A percentile compares a stretch with the other conserved stretches of the same genome.
These are phyloP conservation scores for Balanococcus diminutus DNA, from an alignment of 2,888 invertebrate species.

Conservation along the genomic window DNA sequence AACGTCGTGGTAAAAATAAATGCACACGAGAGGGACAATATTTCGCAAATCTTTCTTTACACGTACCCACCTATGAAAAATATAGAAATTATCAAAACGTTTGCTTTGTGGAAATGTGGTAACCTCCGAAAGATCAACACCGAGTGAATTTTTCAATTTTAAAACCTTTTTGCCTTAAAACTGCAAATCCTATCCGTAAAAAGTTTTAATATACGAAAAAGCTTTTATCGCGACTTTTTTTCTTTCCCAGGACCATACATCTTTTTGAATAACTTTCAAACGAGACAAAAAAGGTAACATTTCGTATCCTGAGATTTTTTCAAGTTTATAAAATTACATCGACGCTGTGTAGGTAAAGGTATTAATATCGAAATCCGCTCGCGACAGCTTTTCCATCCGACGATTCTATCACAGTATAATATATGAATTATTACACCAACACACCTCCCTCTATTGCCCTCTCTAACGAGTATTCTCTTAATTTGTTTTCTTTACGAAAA, in stretches of 20 bases:
- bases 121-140: constrained; percentile 33
- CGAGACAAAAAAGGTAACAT: constrained; percentile 38
- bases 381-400: background rate
- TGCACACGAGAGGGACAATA: background rate
- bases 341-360: no score
- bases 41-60: background rate
- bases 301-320: constrained; percentile 11
- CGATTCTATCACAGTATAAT: background rate
- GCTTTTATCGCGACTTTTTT: constrained; percentile 33
- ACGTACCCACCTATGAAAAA: background rate
- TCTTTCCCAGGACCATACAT: constrained; percentile 19
- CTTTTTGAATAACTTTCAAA: constrained; percentile 38
- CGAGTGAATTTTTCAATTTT: constrained; percentile 32
- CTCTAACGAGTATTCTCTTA: background rate
- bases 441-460: background rate
- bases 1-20: background rate
- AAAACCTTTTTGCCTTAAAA: constrained; percentile 26
- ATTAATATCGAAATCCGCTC: background rate
- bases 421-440: background rate
- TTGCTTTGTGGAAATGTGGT: constrained; percentile 19
- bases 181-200: constrained; percentile 36
- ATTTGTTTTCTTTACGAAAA: constrained; percentile 4
- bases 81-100: constrained; percentile 36
- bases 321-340: constrained; percentile 15
- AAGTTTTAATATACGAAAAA: constrained; percentile 38